phyloP scores from a whole-genome alignment of 2,888 invertebrate species.

The Apotomis turbidana region DNA sequence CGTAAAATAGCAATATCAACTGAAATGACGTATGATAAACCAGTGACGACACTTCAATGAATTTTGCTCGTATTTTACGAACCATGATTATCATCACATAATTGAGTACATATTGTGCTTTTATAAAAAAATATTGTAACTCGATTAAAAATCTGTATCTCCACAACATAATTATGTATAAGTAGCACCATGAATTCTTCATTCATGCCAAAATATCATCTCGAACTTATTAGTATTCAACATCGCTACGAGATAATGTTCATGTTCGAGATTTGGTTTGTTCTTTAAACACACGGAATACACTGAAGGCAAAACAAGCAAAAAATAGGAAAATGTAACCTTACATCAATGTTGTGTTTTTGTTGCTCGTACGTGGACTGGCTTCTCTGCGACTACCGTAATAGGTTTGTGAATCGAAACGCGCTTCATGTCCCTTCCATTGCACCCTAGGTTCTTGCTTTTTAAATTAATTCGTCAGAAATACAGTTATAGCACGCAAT shows the following conservation, averaged over 20 bases:
- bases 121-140: no score
- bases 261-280: slow-evolving; percentile 18
- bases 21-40: no score
- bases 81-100: no score
- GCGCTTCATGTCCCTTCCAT: neutral
- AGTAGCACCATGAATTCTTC: neutral
- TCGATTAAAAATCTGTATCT: neutral
- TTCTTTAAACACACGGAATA: slow-evolving; percentile 24
- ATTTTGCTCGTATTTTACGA: no score
- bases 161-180: neutral
- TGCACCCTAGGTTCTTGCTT: neutral
- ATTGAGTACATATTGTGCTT: no score
- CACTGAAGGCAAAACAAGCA: slow-evolving; percentile 50
- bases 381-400: slow-evolving; percentile 12
- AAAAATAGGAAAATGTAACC: slow-evolving; percentile 58
- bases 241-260: slow-evolving; percentile 10
- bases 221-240: slow-evolving; percentile 47
- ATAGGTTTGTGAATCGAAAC: slow-evolving; percentile 1
- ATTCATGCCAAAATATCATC: neutral
- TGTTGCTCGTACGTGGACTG: slow-evolving; percentile 51
- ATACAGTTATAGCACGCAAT: neutral
- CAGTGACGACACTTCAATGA: no score
- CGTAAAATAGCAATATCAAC: no score
- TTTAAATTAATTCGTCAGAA: neutral
- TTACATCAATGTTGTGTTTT: slow-evolving; percentile 58